These are phyloP conservation scores for Limnodromus scolopaceus DNA, from an alignment of 2,797 vertebrate species.

Conservation along the genomic window DNA sequence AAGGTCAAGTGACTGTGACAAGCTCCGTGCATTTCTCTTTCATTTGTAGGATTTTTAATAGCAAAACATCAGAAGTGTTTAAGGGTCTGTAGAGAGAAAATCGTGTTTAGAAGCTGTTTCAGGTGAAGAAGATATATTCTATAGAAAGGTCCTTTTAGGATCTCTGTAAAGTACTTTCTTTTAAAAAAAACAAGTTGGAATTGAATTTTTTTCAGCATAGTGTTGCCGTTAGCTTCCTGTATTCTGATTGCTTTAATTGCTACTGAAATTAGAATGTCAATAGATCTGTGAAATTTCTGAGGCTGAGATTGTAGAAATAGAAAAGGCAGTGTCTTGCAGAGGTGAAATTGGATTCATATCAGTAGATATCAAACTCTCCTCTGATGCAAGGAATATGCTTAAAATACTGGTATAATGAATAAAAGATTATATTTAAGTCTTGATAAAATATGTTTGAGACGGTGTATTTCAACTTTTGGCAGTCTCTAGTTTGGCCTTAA, in stretches of 20 bases:
- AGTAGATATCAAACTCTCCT: neutral
- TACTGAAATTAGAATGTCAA: neutral
- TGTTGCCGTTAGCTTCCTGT: neutral
- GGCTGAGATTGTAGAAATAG: neutral
- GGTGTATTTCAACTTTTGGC: neutral
- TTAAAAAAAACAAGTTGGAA: neutral
- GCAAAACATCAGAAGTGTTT: neutral
- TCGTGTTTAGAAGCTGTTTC: neutral
- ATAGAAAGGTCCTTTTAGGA: neutral
- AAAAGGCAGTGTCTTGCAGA: neutral
- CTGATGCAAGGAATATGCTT: neutral
- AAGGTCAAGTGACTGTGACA: neutral
- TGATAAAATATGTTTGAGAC: neutral
- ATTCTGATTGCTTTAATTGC: neutral
- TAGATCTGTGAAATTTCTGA: neutral
- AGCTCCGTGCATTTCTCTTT: neutral
- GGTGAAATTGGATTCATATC: neutral
- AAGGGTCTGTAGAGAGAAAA: neutral
- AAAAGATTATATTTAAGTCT: neutral
- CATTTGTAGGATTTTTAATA: neutral
- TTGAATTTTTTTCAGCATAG: neutral
- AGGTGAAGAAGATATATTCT: neutral
- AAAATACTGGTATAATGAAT: neutral
- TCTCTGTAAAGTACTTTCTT: neutral
- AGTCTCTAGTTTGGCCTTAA: neutral